Evolutionary conservation across 2,113 vertebrate species (phyloP).

Genomic region (Turdus rufiventris): DNA sequence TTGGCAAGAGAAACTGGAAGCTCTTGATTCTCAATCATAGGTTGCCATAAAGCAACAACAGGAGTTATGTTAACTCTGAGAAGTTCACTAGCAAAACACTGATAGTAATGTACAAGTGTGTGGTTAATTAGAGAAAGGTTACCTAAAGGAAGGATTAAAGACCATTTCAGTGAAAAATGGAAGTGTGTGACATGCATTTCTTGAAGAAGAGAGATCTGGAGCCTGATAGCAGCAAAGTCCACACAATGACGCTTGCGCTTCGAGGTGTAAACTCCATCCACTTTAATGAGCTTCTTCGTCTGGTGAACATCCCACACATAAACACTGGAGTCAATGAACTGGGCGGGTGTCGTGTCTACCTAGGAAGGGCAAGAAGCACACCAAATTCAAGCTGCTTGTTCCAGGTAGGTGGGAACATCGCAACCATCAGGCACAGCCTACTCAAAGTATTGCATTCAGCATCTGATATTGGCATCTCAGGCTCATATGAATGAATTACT

Average conservation of each 20-base stretch:
- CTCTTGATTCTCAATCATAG: conserved; percentile 76
- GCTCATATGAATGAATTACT: background rate
- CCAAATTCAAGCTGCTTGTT: background rate
- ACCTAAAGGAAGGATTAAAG: conserved; percentile 83
- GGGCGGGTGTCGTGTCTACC: conserved; percentile 86
- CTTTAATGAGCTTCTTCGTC: conserved; percentile 80
- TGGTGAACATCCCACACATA: conserved; percentile 91
- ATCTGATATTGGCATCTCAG: background rate
- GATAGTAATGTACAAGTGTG: conserved; percentile 86
- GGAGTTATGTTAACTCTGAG: conserved; percentile 85
- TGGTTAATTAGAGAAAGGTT: conserved; percentile 78
- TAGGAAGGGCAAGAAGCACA: conserved; percentile 27
- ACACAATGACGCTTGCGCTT: conserved; percentile 76
- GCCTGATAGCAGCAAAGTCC: conserved; percentile 83
- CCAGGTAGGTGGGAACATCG: background rate
- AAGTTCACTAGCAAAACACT: conserved; percentile 86
- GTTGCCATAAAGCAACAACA: conserved; percentile 91
- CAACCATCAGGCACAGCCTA: background rate
- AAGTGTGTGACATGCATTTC: conserved; percentile 85
- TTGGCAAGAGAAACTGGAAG: conserved; percentile 78
- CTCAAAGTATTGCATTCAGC: background rate
- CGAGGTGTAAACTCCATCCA: conserved; percentile 74
- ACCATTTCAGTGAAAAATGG: conserved; percentile 93
- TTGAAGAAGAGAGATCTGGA: conserved; percentile 82
- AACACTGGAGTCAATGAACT: conserved; percentile 86